Conservation (phyloP, 2,888 invertebrate genomes). For the Asteroscopus sphinx region DNA sequence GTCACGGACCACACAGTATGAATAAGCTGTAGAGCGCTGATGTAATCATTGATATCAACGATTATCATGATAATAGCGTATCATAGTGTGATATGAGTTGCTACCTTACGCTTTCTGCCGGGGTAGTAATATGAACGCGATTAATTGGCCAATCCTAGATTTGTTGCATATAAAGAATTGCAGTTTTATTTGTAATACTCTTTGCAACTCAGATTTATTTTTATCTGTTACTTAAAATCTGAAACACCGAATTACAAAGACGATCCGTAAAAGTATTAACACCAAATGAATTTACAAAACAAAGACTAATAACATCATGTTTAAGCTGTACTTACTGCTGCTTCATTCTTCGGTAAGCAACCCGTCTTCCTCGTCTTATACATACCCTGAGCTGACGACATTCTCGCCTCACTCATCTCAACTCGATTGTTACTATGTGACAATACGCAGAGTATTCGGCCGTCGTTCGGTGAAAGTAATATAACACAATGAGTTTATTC, state of each 20-base stretch:
- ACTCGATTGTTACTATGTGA: slow-evolving; percentile 25
- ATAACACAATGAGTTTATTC: slow-evolving; percentile 51
- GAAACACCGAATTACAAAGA: too few relatives aligned
- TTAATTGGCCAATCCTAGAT: neutral
- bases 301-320: neutral
- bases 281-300: slow-evolving; percentile 19
- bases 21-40: too few relatives aligned
- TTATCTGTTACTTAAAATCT: too few relatives aligned
- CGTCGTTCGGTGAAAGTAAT: slow-evolving; percentile 48
- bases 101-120: too few relatives aligned
- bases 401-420: slow-evolving; percentile 11
- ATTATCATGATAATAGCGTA: too few relatives aligned
- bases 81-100: too few relatives aligned
- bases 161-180: too few relatives aligned
- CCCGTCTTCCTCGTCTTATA: neutral
- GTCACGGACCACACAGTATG: slow-evolving; percentile 14
- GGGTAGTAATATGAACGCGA: too few relatives aligned
- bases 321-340: neutral
- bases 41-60: too few relatives aligned
- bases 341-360: too few relatives aligned
- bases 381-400: neutral
- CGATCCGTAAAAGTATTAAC: neutral
- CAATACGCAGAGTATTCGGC: slow-evolving; percentile 17
- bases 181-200: too few relatives aligned
- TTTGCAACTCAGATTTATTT: too few relatives aligned